Base-by-base conservation (phyloP, 2,888 invertebrate species). In the Trissonchulus sp. region DNA sequence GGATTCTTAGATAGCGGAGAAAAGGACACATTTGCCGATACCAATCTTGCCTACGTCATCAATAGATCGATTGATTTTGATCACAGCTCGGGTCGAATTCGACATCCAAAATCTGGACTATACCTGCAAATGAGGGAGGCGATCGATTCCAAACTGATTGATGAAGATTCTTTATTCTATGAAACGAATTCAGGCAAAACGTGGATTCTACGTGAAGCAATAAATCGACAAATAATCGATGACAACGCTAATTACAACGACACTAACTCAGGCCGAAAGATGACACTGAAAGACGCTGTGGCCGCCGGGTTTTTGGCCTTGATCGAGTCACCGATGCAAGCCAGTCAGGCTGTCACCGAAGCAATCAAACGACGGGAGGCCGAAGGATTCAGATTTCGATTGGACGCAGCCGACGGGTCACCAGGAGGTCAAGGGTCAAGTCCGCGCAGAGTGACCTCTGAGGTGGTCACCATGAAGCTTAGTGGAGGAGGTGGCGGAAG, bases 241-340 rank as follows among this genome's bases (percentile, higher is more conserved):
- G 81, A 84, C 1, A 79, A 80, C 38, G 86, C 86, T n/a, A 87
- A 90, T n/a, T 90, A 89, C 76, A 79, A 81, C 80, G 90, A 90
- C 83, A 88, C 89, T 35, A 88, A 88, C 79, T 88, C 90, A 2
- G 91, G 91, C 15, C 89, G 85, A 74, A 85, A 85, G 63, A 84
- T 89, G 71, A n/a, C 35, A 8, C 28, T 69, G 23, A 88, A 81
- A 79, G 85, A 92, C 81, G 93, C 93, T 18, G 91, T 93, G 0
- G 92, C 92, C 83, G 88, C 92, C 84, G 93, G 93, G 0, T 86
- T 94, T 0, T 86, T 94, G 78, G 93, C 93, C 31, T 88, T 94
- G 37, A 89, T 92, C 63, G 93, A 92, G 37, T 92, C 92, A 31
- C 94, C 94, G 1, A 89, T 93, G 2, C 84, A 93, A 74, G 93